These are phyloP conservation scores for Agapostemon virescens DNA, from an alignment of 2,888 invertebrate genomes.

Conservation along the genomic window DNA sequence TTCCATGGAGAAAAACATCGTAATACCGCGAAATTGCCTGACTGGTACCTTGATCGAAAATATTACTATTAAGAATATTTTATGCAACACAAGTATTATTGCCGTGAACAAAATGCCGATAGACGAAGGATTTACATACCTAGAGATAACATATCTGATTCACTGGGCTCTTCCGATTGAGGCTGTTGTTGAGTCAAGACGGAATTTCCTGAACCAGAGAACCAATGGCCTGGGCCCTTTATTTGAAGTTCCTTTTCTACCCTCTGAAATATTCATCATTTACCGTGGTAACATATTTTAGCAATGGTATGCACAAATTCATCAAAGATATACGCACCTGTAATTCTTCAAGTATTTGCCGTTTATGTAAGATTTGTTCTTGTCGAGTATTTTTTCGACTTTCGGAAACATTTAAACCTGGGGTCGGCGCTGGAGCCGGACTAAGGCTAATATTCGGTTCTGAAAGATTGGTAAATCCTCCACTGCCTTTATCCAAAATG, in stretches of 20 bases:
- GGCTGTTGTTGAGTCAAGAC: constrained; percentile 74
- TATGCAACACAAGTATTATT: background rate
- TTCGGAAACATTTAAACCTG: constrained; percentile 69
- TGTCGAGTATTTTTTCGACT: constrained; percentile 79
- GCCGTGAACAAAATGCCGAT: background rate
- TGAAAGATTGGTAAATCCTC: constrained; percentile 73
- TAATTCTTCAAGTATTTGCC: constrained; percentile 86
- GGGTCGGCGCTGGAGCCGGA: constrained; percentile 66
- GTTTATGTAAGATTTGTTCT: constrained; percentile 86
- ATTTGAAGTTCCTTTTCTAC: constrained; percentile 86
- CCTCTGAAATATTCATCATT: constrained; percentile 80
- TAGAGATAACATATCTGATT: constrained; percentile 78
- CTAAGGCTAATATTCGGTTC: constrained; percentile 77
- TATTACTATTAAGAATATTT: constrained; percentile 59
- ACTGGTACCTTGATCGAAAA: constrained; percentile 75
- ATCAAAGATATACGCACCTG: constrained; percentile 67
- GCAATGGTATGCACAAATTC: background rate
- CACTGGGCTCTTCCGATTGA: constrained; percentile 67
- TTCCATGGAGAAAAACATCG: constrained; percentile 80
- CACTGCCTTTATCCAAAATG: constrained; percentile 81
- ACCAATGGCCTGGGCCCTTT: constrained; percentile 78
- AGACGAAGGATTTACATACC: constrained; percentile 77
- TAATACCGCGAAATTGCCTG: constrained; percentile 80
- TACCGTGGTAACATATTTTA: background rate
- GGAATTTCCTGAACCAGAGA: constrained; percentile 71